phyloP scores from a whole-genome alignment of 2,888 invertebrate species.

The Pecten maximus region DNA sequence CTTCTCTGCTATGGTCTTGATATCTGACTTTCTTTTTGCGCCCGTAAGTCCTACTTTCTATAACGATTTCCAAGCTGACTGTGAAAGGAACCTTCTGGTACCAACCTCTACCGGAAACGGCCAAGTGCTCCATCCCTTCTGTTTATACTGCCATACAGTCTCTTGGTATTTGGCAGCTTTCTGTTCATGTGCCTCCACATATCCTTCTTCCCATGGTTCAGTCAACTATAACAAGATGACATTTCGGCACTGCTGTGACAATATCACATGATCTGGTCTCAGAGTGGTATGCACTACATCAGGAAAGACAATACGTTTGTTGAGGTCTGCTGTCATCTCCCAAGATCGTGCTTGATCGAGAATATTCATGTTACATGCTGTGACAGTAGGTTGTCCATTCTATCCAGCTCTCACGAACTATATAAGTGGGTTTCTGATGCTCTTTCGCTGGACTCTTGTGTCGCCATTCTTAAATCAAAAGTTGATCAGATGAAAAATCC shows the following conservation, averaged over 20 bases:
- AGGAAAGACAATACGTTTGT: not conserved
- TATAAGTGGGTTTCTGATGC: not conserved
- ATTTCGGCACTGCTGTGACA: not conserved
- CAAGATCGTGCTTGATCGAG: not conserved
- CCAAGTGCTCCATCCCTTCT: not conserved
- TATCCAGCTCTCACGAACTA: not conserved
- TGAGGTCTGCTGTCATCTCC: not conserved
- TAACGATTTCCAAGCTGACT: not conserved
- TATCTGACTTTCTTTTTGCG: not conserved
- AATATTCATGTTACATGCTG: not conserved
- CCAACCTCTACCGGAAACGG: not conserved
- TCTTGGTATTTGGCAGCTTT: too few species aligned
- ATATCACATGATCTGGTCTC: not conserved
- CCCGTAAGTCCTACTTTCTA: not conserved
- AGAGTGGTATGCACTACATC: not conserved
- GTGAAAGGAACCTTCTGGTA: not conserved
- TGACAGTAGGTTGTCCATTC: not conserved
- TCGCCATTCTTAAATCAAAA: not conserved
- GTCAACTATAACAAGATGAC: not conserved
- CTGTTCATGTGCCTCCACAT: too few species aligned
- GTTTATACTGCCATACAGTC: too few species aligned
- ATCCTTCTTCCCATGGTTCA: not conserved
- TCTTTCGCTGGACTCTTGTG: not conserved
- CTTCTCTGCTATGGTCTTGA: too few species aligned
- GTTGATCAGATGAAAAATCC: too few species aligned